phyloP scores from a whole-genome alignment of 2,113 vertebrate species.

The Oenanthe melanoleuca region DNA sequence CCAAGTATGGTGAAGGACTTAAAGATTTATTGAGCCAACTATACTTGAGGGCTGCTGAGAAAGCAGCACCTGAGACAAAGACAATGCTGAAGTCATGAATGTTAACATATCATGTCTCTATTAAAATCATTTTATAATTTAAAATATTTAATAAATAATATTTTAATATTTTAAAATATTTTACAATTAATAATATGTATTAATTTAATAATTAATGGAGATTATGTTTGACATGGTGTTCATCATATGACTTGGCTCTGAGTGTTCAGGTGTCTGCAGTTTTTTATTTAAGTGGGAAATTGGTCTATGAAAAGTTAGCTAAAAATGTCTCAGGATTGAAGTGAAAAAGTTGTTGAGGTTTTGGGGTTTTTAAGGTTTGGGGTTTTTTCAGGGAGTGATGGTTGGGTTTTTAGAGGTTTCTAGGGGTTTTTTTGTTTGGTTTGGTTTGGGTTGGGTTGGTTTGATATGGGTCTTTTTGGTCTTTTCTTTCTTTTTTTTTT shows the following conservation, averaged over 20 bases:
- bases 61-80: not conserved
- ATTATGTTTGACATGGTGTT: not conserved
- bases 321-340: not conserved
- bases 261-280: not conserved
- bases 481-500: too few relatives aligned
- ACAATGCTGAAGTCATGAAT: not conserved
- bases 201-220: not conserved
- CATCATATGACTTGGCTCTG: accelerated
- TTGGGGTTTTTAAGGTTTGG: accelerated
- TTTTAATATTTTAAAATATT: too few relatives aligned
- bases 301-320: not conserved
- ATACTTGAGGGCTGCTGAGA: not conserved
- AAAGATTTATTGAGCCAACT: not conserved
- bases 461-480: not conserved
- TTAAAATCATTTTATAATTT: not conserved
- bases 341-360: not conserved
- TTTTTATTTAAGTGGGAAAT: not conserved
- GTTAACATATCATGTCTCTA: not conserved
- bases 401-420: not conserved
- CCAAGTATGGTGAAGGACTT: not conserved
- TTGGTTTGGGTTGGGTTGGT: not conserved
- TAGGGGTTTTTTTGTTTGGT: not conserved
- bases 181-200: too few relatives aligned
- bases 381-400: too few relatives aligned
- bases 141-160: too few relatives aligned